Evolutionary conservation across 2,113 vertebrate genomes (phyloP).

Genomic region (Pontoporia blainvillei): DNA sequence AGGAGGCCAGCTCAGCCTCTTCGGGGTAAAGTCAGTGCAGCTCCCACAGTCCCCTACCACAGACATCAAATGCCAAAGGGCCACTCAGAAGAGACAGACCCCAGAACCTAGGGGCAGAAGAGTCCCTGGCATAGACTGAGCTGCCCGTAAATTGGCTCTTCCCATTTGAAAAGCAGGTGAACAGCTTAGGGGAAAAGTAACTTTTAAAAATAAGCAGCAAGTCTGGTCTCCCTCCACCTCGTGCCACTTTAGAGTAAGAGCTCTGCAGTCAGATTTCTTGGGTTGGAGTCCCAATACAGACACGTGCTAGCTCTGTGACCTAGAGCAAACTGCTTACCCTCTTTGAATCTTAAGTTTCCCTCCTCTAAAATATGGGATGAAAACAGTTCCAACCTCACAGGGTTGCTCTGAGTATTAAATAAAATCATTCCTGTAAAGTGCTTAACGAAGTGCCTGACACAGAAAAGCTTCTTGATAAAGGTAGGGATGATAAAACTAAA

Average conservation of each 20-base stretch:
- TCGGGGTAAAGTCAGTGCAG: background rate
- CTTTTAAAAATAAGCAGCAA: background rate
- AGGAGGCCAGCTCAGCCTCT: background rate
- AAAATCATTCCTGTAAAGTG: background rate
- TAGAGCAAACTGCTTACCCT: background rate
- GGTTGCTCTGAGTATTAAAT: slow-evolving; percentile 12
- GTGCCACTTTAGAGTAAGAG: background rate
- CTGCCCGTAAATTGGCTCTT: background rate
- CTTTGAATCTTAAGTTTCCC: background rate
- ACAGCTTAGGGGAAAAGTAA: background rate
- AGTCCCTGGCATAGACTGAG: background rate
- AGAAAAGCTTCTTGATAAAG: slow-evolving; percentile 24
- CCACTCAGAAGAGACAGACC: background rate
- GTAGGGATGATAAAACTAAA: slow-evolving; percentile 12
- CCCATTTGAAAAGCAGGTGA: background rate
- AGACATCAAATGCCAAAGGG: background rate
- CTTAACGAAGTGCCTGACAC: background rate
- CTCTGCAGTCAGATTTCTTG: background rate
- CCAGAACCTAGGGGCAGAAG: background rate
- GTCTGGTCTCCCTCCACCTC: background rate
- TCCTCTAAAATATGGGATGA: background rate
- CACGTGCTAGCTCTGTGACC: background rate
- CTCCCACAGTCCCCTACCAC: background rate
- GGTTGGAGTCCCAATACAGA: background rate
- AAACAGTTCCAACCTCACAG: background rate